Percentiles rank a stretch among this genome's conserved stretches.
Evolutionary conservation across 1,140 invertebrate genomes (phyloP).

Genomic region (Drosophila miranda): DNA sequence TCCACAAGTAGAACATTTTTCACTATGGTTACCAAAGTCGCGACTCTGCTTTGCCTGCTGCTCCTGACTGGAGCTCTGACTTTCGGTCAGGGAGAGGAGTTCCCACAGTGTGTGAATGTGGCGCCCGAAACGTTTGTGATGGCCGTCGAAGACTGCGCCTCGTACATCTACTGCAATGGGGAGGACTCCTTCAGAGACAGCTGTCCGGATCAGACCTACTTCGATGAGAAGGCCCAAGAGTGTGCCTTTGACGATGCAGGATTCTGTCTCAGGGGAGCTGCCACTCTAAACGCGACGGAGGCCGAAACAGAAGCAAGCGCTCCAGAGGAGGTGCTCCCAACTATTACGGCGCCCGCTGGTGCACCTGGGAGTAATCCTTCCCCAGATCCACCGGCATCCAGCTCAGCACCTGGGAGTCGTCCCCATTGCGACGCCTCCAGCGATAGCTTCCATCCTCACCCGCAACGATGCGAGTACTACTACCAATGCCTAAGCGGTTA

Average conservation of each 20-base stretch:
- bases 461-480: slow-evolving; percentile 69
- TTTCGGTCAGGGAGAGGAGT: slow-evolving; percentile 17
- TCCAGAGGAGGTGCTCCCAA: background rate
- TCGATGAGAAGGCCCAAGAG: slow-evolving; percentile 59
- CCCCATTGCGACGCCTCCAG: slow-evolving; percentile 51
- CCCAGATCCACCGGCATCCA: background rate
- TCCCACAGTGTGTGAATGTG: slow-evolving; percentile 51
- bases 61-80: slow-evolving; percentile 15
- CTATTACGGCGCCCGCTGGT: background rate
- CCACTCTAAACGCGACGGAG: background rate
- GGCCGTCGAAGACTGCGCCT: slow-evolving; percentile 55
- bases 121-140: slow-evolving; percentile 56
- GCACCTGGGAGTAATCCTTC: background rate
- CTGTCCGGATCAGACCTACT: slow-evolving; percentile 68
- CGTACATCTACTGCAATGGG: slow-evolving; percentile 71
- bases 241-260: slow-evolving; percentile 64
- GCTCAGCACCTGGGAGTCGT: slow-evolving; percentile 4
- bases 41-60: slow-evolving; percentile 25
- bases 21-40: slow-evolving; percentile 25
- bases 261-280: slow-evolving; percentile 34
- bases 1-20: slow-evolving; percentile 9
- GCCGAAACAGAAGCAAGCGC: background rate
- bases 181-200: slow-evolving; percentile 64
- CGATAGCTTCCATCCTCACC: slow-evolving; percentile 59
- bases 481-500: slow-evolving; percentile 65